phyloP scores from a whole-genome alignment of 2,888 invertebrate species.

The Lepeophtheirus nordmannii region DNA sequence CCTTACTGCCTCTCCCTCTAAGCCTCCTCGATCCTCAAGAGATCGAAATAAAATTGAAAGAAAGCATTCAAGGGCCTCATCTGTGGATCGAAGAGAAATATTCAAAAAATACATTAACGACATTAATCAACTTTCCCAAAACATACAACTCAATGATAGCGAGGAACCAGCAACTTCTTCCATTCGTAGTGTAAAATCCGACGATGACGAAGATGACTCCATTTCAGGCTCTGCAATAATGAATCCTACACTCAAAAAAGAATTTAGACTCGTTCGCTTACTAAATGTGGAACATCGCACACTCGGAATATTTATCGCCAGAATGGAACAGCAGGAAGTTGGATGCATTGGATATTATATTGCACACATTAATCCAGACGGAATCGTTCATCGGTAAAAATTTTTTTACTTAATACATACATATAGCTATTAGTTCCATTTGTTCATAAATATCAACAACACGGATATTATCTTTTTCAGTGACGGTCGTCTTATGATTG shows the following conservation, averaged over 20 bases:
- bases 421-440: too few relatives aligned
- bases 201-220: background rate
- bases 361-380: conserved; percentile 6
- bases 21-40: background rate
- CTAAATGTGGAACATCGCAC: background rate
- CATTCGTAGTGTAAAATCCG: background rate
- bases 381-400: conserved; percentile 16
- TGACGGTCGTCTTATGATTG: conserved; percentile 61
- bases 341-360: conserved; percentile 13
- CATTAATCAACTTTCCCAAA: background rate
- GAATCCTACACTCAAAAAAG: conserved; percentile 1
- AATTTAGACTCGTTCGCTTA: conserved; percentile 18
- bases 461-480: conserved; percentile 39
- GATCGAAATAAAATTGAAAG: background rate
- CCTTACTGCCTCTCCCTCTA: background rate
- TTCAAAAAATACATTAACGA: conserved; percentile 14
- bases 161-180: conserved; percentile 4
- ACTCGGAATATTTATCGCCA: conserved; percentile 15
- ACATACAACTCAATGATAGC: background rate
- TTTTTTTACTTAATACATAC: too few relatives aligned
- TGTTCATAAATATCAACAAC: too few relatives aligned
- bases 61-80: conserved; percentile 5
- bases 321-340: conserved; percentile 8
- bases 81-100: conserved; percentile 18
- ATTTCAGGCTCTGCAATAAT: background rate